phyloP scores from a whole-genome alignment of 2,113 vertebrate species.

The Dromiciops gliroides region DNA sequence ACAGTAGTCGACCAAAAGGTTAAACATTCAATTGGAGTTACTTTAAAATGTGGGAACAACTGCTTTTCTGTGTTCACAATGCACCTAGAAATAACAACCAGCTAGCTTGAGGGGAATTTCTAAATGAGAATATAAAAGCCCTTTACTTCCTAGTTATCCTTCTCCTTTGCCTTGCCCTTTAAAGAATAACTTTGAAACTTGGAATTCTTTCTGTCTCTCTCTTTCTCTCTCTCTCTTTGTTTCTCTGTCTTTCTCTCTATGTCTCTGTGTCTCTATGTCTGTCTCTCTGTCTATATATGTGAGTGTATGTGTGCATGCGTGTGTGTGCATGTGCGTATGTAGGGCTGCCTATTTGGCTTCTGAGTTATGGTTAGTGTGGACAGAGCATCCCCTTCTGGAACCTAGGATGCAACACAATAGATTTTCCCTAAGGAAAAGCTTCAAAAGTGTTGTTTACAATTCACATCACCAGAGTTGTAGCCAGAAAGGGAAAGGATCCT shows the following conservation, averaged over 20 bases:
- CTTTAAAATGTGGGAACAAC: conserved; percentile 84
- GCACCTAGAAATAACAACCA: conserved; percentile 73
- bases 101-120: conserved; percentile 65
- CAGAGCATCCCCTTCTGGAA: conserved; percentile 62
- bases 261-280: no score
- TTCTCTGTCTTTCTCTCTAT: background rate
- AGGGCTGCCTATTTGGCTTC: background rate
- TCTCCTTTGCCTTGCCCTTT: background rate
- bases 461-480: background rate
- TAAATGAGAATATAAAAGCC: conserved; percentile 60
- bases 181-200: background rate
- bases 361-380: accelerated
- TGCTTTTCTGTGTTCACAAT: conserved; percentile 70
- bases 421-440: background rate
- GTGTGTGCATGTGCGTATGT: background rate
- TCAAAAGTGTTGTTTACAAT: background rate
- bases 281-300: no score
- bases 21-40: conserved; percentile 75
- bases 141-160: conserved; percentile 70
- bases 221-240: no score
- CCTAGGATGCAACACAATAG: background rate
- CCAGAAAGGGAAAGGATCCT: background rate
- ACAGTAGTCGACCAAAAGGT: conserved; percentile 73
- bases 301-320: background rate
- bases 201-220: background rate